Evolutionary conservation across 1,140 invertebrate species (phyloP), one percentile per base, ranked within the genome.

Genomic region (Agrilus planipennis): DNA sequence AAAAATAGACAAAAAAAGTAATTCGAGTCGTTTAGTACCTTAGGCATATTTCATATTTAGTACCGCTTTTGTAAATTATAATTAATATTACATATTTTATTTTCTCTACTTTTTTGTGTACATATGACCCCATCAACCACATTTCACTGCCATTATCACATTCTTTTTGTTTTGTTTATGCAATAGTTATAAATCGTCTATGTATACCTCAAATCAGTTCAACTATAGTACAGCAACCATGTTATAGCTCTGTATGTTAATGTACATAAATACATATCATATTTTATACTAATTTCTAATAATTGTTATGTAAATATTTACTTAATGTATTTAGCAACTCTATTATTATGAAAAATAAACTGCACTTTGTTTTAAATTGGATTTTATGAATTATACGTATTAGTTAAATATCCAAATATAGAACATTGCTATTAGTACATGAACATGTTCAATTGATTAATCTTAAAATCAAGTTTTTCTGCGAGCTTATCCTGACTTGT

Each of bases 151-250:
- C 36, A 38, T 38, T 27, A 21, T 36, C 34, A 36, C 14, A 23
- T 4, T 12, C 6, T n/a, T 15, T 22, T 15, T 21, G 20, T 36
- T 32, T 36, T 36, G 34, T 28, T 15, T 27, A 28, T 44, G 42
- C 42, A 44, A 44, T 44, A 44, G 42, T 44, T 27, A 39, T 38
- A 38, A 38, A 25, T 27, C 31, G 20, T 19, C 28, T 27, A 22
- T 28, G 32, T 44, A 44, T 44, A 44, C 42, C 42, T 44, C 42
- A 44, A 30, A 39, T 31, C 32, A 39, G 37, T 39, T 39, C 36
- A 21, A 38, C n/a, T 15, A 27, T 7, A 7, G n/a, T n/a, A 38
- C 36, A 36, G 15, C 20, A 36, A 6, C 34, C 20, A n/a, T 36
- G 23, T 22, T 3, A 36, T 12, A 21, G 6, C 23, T n/a, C 16